A percentile compares a stretch with the other conserved stretches of the same genome.
Conservation (phyloP, 2,888 invertebrate species). For the Ophraella communa region DNA sequence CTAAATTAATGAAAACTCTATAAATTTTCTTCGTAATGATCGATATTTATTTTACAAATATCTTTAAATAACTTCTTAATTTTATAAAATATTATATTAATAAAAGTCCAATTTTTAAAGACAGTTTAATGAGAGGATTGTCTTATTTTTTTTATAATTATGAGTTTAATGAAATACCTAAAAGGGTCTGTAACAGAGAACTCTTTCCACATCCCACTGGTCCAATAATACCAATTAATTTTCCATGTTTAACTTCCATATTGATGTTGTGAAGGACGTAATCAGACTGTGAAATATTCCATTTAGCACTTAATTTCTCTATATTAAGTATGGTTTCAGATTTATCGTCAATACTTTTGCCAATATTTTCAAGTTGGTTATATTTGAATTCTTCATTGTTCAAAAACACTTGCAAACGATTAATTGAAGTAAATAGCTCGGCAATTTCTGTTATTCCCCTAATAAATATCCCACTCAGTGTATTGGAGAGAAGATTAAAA, state of each 20-base stretch:
- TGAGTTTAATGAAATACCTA: conserved; percentile 53
- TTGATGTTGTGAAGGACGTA: conserved; percentile 50
- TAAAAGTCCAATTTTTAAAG: too few species aligned
- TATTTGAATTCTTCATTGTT: conserved; percentile 51
- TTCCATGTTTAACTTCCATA: conserved; percentile 47
- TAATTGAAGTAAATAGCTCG: conserved; percentile 59
- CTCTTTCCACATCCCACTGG: conserved; percentile 71
- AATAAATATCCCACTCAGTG: conserved; percentile 66
- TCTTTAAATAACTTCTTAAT: too few species aligned
- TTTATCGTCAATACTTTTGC: conserved; percentile 3
- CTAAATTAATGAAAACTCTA: too few species aligned
- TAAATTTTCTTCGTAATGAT: too few species aligned
- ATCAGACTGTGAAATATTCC: conserved; percentile 50
- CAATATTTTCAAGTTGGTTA: background rate
- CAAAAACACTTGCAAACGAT: conserved; percentile 57
- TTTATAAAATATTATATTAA: too few species aligned
- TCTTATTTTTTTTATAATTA: too few species aligned
- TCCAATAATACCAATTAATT: conserved; percentile 64
- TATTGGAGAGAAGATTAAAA: conserved; percentile 63
- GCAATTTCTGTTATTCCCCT: conserved; percentile 60
- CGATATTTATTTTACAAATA: too few species aligned
- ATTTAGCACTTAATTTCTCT: conserved; percentile 52
- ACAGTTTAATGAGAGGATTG: too few species aligned
- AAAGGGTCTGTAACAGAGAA: conserved; percentile 73
- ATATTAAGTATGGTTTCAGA: conserved; percentile 31